phyloP scores from a whole-genome alignment of 2,797 vertebrate species.

The Anableps anableps region DNA sequence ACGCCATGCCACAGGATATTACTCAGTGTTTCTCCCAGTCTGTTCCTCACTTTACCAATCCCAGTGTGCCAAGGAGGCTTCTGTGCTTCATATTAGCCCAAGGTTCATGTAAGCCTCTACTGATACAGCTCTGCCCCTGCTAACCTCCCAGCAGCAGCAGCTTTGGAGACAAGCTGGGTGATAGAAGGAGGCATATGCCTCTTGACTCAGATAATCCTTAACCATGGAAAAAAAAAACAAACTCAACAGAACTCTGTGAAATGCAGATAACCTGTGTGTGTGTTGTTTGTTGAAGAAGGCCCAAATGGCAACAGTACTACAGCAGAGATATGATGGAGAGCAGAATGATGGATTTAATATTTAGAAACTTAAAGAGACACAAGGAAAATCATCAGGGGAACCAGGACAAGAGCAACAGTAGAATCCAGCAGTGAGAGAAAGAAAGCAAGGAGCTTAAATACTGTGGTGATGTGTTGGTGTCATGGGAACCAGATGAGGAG shows the following conservation, averaged over 20 bases:
- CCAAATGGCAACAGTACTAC: no score
- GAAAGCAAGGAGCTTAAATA: no score
- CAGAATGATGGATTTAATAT: no score
- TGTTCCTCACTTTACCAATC: slow-evolving; percentile 61
- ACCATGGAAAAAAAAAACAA: slow-evolving; percentile 40
- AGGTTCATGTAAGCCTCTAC: slow-evolving; percentile 70
- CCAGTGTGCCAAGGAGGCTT: slow-evolving; percentile 59
- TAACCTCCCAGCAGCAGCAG: slow-evolving; percentile 63
- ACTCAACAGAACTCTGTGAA: slow-evolving; percentile 37
- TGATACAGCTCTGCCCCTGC: slow-evolving; percentile 64
- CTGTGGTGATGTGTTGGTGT: no score
- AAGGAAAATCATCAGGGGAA: no score
- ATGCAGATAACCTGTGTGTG: slow-evolving; percentile 27
- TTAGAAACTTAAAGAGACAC: no score
- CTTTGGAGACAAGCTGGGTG: slow-evolving; percentile 45
- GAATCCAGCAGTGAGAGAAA: no score
- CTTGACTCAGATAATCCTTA: slow-evolving; percentile 39
- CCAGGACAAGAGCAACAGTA: no score
- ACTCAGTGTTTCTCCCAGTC: slow-evolving; percentile 62
- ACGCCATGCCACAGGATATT: slow-evolving; percentile 79
- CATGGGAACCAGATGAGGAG: no score
- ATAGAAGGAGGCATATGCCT: slow-evolving; percentile 54
- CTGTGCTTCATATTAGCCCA: slow-evolving; percentile 74
- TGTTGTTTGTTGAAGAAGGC: no score
- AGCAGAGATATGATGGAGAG: no score